Evolutionary conservation across 2,113 vertebrate species (phyloP).

Genomic region (Nycticorax nycticorax): DNA sequence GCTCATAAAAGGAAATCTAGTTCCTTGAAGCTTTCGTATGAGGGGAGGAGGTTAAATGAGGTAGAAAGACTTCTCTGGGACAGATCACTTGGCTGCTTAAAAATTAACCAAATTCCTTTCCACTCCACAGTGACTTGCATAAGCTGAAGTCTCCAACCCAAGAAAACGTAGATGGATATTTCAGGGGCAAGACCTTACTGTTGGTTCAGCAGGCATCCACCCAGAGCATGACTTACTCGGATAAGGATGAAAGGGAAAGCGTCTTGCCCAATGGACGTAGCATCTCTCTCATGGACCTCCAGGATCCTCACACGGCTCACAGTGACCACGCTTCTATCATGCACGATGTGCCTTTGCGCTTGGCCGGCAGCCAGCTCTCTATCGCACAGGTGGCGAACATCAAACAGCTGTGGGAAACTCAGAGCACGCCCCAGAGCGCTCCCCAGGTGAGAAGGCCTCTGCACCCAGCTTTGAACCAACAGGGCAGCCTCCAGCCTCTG

Average conservation of each 20-base stretch:
- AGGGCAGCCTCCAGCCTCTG: slow-evolving; percentile 88
- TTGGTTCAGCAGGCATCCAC: slow-evolving; percentile 82
- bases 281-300: slow-evolving; percentile 93
- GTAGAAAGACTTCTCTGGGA: slow-evolving; percentile 5
- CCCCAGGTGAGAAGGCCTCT: slow-evolving; percentile 90
- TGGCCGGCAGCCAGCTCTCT: slow-evolving; percentile 87
- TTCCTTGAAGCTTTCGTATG: slow-evolving; percentile 8
- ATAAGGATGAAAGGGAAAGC: slow-evolving; percentile 82
- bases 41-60: slow-evolving; percentile 3
- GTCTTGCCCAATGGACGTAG: slow-evolving; percentile 86
- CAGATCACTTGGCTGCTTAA: slow-evolving; percentile 4
- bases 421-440: slow-evolving; percentile 86
- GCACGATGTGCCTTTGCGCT: slow-evolving; percentile 80
- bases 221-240: slow-evolving; percentile 83
- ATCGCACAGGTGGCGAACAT: slow-evolving; percentile 76
- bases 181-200: slow-evolving; percentile 79
- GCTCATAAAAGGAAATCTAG: slow-evolving; percentile 30
- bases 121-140: slow-evolving; percentile 77
- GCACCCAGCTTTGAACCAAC: slow-evolving; percentile 84
- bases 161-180: slow-evolving; percentile 78
- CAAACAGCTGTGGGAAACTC: slow-evolving; percentile 79
- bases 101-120: slow-evolving; percentile 46
- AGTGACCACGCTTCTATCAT: slow-evolving; percentile 47
- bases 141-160: slow-evolving; percentile 82
- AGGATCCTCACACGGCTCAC: slow-evolving; percentile 79